Evolutionary conservation across 2,797 vertebrate genomes (phyloP).

Genomic region (Taeniopygia guttata): DNA sequence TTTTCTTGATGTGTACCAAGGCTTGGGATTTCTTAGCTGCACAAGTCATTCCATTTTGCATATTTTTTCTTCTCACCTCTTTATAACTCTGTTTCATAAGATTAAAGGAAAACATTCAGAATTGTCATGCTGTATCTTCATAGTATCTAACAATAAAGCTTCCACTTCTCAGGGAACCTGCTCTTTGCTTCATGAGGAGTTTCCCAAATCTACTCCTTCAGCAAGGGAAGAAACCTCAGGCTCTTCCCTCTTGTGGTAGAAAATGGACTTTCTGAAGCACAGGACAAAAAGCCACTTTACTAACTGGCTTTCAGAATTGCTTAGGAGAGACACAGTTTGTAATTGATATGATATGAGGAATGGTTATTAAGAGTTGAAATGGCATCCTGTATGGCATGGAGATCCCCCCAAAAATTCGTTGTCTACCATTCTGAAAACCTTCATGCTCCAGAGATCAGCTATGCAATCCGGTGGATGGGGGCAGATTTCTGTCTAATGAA

Average conservation of each 20-base stretch:
- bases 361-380: neutral
- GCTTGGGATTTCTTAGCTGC: neutral
- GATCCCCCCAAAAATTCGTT: neutral
- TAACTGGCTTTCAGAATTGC: neutral
- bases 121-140: neutral
- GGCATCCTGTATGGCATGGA: neutral
- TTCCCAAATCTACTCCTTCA: neutral
- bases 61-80: neutral
- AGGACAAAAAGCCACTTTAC: neutral
- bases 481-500: neutral
- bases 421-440: neutral
- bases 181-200: neutral
- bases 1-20: neutral
- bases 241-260: neutral
- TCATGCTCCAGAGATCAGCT: neutral
- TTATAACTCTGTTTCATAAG: neutral
- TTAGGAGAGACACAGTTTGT: neutral
- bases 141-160: neutral
- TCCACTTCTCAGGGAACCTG: neutral
- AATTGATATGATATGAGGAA: neutral
- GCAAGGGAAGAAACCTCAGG: neutral
- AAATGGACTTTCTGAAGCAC: neutral
- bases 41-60: neutral
- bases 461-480: neutral
- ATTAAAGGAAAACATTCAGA: neutral